phyloP scores from a whole-genome alignment of 2,888 invertebrate genomes.

The Kryphioiulus occultus region DNA sequence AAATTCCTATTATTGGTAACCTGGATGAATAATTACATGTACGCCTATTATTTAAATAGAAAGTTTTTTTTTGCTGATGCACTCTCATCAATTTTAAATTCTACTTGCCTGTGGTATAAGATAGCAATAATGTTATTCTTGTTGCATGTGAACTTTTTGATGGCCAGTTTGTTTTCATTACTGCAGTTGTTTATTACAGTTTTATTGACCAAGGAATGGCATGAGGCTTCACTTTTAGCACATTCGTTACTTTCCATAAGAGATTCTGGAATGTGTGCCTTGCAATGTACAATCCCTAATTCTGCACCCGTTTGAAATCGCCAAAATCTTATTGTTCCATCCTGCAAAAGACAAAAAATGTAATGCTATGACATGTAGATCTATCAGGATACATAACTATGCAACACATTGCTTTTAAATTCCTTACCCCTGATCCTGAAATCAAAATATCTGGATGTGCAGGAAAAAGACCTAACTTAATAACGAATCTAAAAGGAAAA shows the following conservation, averaged over 20 bases:
- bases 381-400: too few relatives aligned
- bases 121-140: not conserved
- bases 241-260: not conserved
- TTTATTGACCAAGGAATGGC: not conserved
- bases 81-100: not conserved
- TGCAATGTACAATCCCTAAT: constrained; percentile 10
- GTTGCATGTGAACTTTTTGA: constrained; percentile 10
- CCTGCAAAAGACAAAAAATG: not conserved
- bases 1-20: constrained; percentile 18
- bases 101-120: not conserved
- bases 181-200: not conserved
- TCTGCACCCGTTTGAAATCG: constrained; percentile 8
- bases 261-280: not conserved
- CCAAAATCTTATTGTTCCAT: constrained; percentile 48
- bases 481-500: constrained; percentile 39
- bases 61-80: not conserved
- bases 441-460: not conserved
- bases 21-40: not conserved
- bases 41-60: not conserved
- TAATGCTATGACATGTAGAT: too few relatives aligned
- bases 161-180: not conserved
- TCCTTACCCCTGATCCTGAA: constrained; percentile 44
- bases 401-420: not conserved
- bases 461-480: constrained; percentile 2
- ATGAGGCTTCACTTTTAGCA: not conserved